Conservation (phyloP, 30 jellyfish, hydroid and myxozoan species). For the Morbakka virulenta region DNA sequence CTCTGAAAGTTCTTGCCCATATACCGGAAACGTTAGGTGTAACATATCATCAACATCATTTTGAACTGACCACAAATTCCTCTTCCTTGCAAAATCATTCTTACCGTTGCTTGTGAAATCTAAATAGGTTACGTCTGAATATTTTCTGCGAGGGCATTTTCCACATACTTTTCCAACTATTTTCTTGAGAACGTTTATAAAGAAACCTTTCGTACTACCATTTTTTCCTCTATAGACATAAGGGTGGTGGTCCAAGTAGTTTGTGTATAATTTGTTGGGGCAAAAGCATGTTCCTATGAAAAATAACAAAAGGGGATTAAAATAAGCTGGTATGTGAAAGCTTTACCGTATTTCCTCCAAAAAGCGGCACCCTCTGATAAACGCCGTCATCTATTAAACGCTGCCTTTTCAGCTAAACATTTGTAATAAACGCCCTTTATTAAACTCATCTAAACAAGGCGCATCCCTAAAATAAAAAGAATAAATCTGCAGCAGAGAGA, state of each 20-base stretch:
- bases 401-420: too few species aligned
- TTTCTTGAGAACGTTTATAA: conserved; percentile 25
- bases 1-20: conserved; percentile 45
- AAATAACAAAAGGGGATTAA: not conserved
- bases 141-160: conserved; percentile 14
- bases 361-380: too few species aligned
- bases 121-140: not conserved
- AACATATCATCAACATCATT: conserved; percentile 40
- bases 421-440: too few species aligned
- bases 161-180: conserved; percentile 39
- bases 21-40: conserved; percentile 51
- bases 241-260: conserved; percentile 61
- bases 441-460: too few species aligned
- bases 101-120: conserved; percentile 51
- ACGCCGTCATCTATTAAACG: too few species aligned
- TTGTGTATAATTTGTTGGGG: conserved; percentile 42
- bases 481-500: too few species aligned
- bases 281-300: conserved; percentile 69
- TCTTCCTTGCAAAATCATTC: conserved; percentile 62
- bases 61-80: conserved; percentile 24
- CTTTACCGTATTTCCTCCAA: too few species aligned
- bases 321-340: not conserved
- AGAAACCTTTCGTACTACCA: conserved; percentile 51
- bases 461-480: too few species aligned
- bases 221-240: conserved; percentile 38